Evolutionary conservation across 1,140 invertebrate genomes (phyloP), one percentile per base, ranked within the genome.

Genomic region (Sarcophaga bullata): DNA sequence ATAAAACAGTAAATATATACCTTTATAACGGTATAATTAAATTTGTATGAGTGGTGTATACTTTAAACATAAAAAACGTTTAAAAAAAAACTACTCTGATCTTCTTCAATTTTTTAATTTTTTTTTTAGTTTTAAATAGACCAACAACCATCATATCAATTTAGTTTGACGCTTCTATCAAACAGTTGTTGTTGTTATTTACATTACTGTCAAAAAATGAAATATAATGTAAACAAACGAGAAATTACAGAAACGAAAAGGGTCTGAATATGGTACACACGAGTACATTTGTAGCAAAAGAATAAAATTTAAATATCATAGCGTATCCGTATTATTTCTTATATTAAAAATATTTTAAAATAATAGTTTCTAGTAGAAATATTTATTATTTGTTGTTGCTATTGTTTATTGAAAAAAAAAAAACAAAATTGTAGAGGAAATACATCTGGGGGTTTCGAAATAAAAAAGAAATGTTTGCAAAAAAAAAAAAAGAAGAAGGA

Each of bases 301-400:
- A 68, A 7, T 9, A 25, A 68, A 68, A 25, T 68, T 58, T 58
- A 13, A n/a, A 52, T 10, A 52, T 52, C 13, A 6, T 52, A 10
- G 1, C 13, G 8, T 52, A 9, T 52, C 13, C 50, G 50, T 52
- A 10, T 10, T 52, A 52, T 52, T 25, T 68, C 19, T 68, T 68
- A 19, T 52, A 50, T 8, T 25, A 68, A 58, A 58, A 9, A 68
- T 19, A 68, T 17, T 68, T n/a, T n/a, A 68, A 8, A 58, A 58
- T n/a, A 11, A 58, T n/a, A 4, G 3, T 4, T 25, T 10, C 62
- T 25, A 62, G 15, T 62, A 62, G 54, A 62, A 62, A 52, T 80
- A 68, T 11, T 62, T 52, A 80, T 17, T 80, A 52, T 72, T 84
- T 58, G 48, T 75, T 76, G n/a, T 76, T 48, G 73, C 73, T 49